Evolutionary conservation across 2,888 invertebrate species (phyloP), one percentile per base, ranked within the genome.

Genomic region (Catocala fraxini): DNA sequence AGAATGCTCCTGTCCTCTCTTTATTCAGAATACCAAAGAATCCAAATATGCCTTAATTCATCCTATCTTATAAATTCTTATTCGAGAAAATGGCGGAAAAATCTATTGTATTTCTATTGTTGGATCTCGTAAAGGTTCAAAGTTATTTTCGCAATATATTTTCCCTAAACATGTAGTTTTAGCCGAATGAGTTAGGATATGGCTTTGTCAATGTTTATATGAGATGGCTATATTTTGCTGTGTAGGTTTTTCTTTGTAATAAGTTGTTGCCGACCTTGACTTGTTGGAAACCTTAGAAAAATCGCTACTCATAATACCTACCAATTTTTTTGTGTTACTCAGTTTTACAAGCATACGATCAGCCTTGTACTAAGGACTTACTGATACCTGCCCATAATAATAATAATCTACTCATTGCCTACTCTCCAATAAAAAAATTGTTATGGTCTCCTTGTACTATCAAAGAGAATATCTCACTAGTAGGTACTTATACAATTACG

Each of bases 21-120:
- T 25, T 64, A 58, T 70, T 47, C 15, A 49, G 54, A 53, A 67
- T 49, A 70, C 63, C 63, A 62, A 73, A 70, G 61, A 63, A 64
- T 67, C 58, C 65, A 43, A 65, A 65, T 60, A 63, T 59, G 49
- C 43, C 59, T 55, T 62, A 56, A 64, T 73, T 59, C 51, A 56
- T 58, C 45, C 51, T 67, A 48, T 64, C 62, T 62, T 59, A 70
- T 59, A 56, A 49, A 70, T 73, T 62, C 51, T 53, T 66, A 60
- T 67, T 62, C 61, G 45, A 64, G 63, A 62, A 67, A 63, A 63
- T 56, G 45, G 53, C 10, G 63, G 46, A 59, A 62, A 52, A 42
- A 64, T 70, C 46, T 67, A 67, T 72, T 70, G 56, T 72, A 73
- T 63, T 61, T 59, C 56, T 61, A 51, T 67, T 68, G 59, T 71